Evolutionary conservation across 2,888 invertebrate species (phyloP).

Genomic region (Cheilosia scutellata): DNA sequence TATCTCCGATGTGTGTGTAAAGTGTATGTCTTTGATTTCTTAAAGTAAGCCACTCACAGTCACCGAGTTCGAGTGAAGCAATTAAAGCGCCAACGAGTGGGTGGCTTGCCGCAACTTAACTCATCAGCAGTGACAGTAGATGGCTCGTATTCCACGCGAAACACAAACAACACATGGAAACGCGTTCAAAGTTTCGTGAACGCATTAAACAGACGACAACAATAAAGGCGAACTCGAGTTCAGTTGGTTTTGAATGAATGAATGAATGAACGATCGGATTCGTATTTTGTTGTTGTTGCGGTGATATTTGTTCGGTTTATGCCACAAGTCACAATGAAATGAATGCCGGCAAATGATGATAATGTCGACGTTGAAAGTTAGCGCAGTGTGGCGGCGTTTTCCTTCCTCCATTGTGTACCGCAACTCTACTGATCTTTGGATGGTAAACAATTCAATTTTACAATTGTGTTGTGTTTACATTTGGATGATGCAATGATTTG

Average conservation of each 20-base stretch:
- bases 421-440: slow-evolving; percentile 25
- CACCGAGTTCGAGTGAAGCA: slow-evolving; percentile 55
- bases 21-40: slow-evolving; percentile 3
- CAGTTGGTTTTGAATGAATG: slow-evolving; percentile 36
- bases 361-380: slow-evolving; percentile 18
- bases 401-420: slow-evolving; percentile 29
- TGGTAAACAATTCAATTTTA: slow-evolving; percentile 67
- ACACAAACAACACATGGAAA: slow-evolving; percentile 6
- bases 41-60: slow-evolving; percentile 44
- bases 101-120: slow-evolving; percentile 43
- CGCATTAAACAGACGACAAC: slow-evolving; percentile 1
- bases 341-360: slow-evolving; percentile 32
- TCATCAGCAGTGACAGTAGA: slow-evolving; percentile 52
- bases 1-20: slow-evolving; percentile 20
- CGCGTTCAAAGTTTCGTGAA: slow-evolving; percentile 41
- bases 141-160: slow-evolving; percentile 12
- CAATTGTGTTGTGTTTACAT: slow-evolving; percentile 71
- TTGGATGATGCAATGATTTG: slow-evolving; percentile 60
- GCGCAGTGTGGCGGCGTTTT: slow-evolving; percentile 21
- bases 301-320: slow-evolving; percentile 25
- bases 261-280: slow-evolving; percentile 46
- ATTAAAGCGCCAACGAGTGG: slow-evolving; percentile 61
- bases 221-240: slow-evolving; percentile 3
- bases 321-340: slow-evolving; percentile 45
- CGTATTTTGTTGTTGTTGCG: slow-evolving; percentile 13